These are phyloP conservation scores for Drosophila varians DNA, from an alignment of 1,140 invertebrate species.

Conservation along the genomic window DNA sequence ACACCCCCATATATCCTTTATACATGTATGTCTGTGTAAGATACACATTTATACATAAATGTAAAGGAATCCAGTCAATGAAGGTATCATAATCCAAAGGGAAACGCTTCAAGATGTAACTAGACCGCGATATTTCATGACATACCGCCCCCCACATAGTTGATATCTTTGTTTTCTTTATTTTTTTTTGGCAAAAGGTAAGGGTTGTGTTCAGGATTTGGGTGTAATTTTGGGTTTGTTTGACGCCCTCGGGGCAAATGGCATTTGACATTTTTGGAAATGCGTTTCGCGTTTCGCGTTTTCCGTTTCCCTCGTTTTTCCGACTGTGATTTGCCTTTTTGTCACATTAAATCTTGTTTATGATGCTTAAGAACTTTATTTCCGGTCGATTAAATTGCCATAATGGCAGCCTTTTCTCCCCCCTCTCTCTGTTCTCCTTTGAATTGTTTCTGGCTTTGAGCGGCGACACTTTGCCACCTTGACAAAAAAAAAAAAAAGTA, in stretches of 20 bases:
- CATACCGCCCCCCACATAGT: conserved; percentile 26
- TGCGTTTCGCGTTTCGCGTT: conserved; percentile 17
- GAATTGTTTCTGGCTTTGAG: conserved; percentile 12
- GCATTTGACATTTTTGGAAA: conserved; percentile 68
- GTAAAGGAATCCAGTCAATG: conserved; percentile 26
- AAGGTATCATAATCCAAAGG: conserved; percentile 66
- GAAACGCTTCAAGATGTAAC: conserved; percentile 73
- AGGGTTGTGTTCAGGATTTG: neutral
- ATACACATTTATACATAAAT: neutral
- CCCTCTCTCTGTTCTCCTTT: conserved; percentile 3
- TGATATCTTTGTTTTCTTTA: conserved; percentile 16
- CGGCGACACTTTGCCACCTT: neutral
- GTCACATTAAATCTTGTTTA: conserved; percentile 81
- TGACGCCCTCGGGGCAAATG: conserved; percentile 64
- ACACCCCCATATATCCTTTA: neutral
- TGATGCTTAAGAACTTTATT: conserved; percentile 77
- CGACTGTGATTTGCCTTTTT: conserved; percentile 75
- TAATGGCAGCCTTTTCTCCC: conserved; percentile 50
- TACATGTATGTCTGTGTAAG: neutral
- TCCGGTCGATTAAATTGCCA: conserved; percentile 76
- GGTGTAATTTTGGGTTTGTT: conserved; percentile 17
- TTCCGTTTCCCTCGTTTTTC: neutral
- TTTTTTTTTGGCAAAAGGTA: neutral
- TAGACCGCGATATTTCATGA: conserved; percentile 68
- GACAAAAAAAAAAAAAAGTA: too few relatives aligned